Evolutionary conservation across 2,888 invertebrate species (phyloP), one percentile per base, ranked within the genome.

Genomic region (Rhorus exstirpatorius): DNA sequence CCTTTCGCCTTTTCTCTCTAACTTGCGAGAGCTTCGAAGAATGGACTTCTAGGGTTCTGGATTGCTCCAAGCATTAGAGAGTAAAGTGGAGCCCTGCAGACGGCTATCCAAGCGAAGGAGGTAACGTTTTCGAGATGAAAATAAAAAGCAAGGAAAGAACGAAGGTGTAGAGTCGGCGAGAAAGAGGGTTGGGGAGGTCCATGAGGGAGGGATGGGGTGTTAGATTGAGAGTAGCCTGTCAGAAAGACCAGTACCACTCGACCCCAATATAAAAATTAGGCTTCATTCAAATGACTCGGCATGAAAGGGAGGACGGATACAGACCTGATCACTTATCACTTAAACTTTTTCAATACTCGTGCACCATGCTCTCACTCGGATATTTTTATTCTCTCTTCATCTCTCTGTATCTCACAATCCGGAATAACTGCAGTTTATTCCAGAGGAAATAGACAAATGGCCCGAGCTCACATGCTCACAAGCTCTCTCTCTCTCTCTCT

Each of bases 211-310:
- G 31, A 49, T 58, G 21, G 58, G 35, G 38, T 17, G 19, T 53
- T 63, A 84, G 65, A 75, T 80, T 61, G 55, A 38, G 58, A 60
- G 79, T 46, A 63, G 17, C 35, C 6, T 14, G 46, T 24, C 60
- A 46, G 79, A 67, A 46, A 71, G 68, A 63, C 76, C 53, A 58
- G 44, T 65, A 79, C 85, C 83, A 74, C 85, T 84, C 82, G 84
- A 84, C 81, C 83, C 80, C 83, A 84, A 83, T 82, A 86, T 83
- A 86, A 86, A 85, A 87, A 87, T 87, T 85, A 85, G 83, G 67
- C 83, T 84, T 86, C 82, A 67, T 87, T 84, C 79, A 81, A 83
- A 84, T 79, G 79, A 84, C 61, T 77, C 81, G 72, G 83, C 65
- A 76, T 71, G 74, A 49, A 80, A 84, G 76, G 72, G 77, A 80